Evolutionary conservation across 2,888 invertebrate species (phyloP).

Genomic region (Patella ulyssiponensis): DNA sequence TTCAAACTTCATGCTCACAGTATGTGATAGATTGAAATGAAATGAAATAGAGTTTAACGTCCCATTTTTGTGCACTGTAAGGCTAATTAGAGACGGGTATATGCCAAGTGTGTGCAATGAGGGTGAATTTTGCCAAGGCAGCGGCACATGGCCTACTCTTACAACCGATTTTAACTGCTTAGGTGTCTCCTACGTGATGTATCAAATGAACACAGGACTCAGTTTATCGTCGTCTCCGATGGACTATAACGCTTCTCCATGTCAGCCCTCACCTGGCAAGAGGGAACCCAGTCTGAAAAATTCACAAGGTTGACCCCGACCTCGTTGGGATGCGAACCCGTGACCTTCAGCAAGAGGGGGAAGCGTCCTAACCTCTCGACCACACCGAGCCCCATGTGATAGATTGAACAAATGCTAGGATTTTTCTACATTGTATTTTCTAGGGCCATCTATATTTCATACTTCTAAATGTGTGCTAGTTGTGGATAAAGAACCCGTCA

Average conservation of each 20-base stretch:
- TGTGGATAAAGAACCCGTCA: not conserved
- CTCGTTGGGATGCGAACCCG: not conserved
- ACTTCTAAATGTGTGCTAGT: not conserved
- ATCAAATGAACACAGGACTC: too few relatives aligned
- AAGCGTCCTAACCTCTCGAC: not conserved
- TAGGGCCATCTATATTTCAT: not conserved
- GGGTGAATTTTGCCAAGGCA: not conserved
- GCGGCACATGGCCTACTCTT: too few relatives aligned
- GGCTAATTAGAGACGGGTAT: not conserved
- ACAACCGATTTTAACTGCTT: too few relatives aligned
- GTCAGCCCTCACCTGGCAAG: too few relatives aligned
- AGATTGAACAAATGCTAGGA: not conserved
- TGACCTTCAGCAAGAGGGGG: not conserved
- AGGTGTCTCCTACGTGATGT: too few relatives aligned
- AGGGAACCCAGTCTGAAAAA: too few relatives aligned
- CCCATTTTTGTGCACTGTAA: not conserved
- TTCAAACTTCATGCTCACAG: too few relatives aligned
- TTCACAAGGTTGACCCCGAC: slow-evolving; percentile 1
- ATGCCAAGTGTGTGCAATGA: slow-evolving; percentile 1
- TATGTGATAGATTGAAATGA: not conserved
- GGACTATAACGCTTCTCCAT: too few relatives aligned
- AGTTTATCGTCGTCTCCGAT: too few relatives aligned
- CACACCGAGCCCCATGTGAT: not conserved
- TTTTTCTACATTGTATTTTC: not conserved
- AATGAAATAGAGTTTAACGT: slow-evolving; percentile 1